Evolutionary conservation across 2,888 invertebrate species (phyloP), one percentile per base, ranked within the genome.

Genomic region (Idaea dimidiata): DNA sequence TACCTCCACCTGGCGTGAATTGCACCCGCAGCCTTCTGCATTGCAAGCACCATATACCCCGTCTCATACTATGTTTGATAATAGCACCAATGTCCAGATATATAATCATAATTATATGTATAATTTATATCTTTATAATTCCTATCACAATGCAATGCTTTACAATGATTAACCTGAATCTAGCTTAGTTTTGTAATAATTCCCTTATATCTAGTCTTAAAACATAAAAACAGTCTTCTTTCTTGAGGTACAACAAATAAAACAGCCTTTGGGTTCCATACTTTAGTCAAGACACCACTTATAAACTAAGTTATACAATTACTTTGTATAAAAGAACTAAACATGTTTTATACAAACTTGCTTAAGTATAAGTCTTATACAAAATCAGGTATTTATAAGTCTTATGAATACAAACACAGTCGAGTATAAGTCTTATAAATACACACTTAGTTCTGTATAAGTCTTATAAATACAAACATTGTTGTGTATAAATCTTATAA

Each of bases 171-270:
- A 5, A 24, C 5, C 24, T 24, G 24, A 24, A 24, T 24, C 33
- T 60, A 58, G 53, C 7, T 24, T 24, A 24, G 24, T 24, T 24
- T 24, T 24, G 24, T 24, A 24, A 24, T 5, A 24, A 24, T 24
- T 5, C 24, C 24, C 24, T 3, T 24, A 24, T 24, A 24, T 24
- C 24, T 24, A 24, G 5, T 24, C 24, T 24, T 24, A 24, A 59
- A 58, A 62, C 58, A 71, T 71, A 67, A 63, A 31, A 77, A 90
- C 89, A 91, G 67, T 91, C 90, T 91, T 91, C 90, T 87, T 89
- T 81, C 90, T 90, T 89, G 72, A 88, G 88, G 89, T 89, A 89
- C 88, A 88, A 71, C 68, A 81, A 90, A 89, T 89, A 77, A 89
- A 89, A 89, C 86, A 64, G 72, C 71, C 58, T 68, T 32, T 65